Percentiles rank a stretch among this genome's conserved stretches.
phyloP scores from a whole-genome alignment of 2,113 vertebrate species.

The Otus sunia region DNA sequence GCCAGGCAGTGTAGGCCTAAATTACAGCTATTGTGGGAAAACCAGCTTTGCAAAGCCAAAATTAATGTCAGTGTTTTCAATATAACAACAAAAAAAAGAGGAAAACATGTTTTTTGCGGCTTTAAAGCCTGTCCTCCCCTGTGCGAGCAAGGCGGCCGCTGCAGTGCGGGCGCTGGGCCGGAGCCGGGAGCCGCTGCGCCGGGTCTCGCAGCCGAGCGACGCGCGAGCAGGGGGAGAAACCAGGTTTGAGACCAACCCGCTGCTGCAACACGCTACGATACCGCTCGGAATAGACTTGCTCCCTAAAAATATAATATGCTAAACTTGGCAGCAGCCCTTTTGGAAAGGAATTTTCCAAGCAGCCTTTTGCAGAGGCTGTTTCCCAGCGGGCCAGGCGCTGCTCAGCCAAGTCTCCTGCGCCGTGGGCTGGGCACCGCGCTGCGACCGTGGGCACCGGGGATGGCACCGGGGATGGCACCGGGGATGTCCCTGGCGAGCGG shows the following conservation, averaged over 20 bases:
- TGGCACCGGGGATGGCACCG: background rate
- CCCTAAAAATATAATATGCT: conserved; percentile 46
- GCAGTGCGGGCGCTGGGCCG: background rate
- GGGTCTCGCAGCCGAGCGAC: fast-evolving
- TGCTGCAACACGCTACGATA: background rate
- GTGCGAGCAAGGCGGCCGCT: background rate
- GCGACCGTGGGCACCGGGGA: background rate
- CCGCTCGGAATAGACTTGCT: background rate
- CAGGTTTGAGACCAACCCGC: background rate
- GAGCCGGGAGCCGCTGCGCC: fast-evolving
- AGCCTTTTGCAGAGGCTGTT: conserved; percentile 25
- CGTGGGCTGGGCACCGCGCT: background rate
- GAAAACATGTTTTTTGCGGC: background rate
- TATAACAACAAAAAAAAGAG: background rate
- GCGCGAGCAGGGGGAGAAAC: background rate
- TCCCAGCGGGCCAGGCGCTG: background rate
- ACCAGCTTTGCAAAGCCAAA: conserved; percentile 32
- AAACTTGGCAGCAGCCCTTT: conserved; percentile 46
- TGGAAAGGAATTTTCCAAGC: conserved; percentile 61
- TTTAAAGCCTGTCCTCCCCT: background rate
- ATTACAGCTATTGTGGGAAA: conserved; percentile 46
- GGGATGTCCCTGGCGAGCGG: background rate
- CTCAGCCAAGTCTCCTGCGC: background rate
- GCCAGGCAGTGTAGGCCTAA: conserved; percentile 53
- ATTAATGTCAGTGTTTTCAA: conserved; percentile 30